A percentile compares a stretch with the other conserved stretches of the same genome.
Conservation (phyloP, 2,888 invertebrate species). For the Chrysotoxum bicinctum region DNA sequence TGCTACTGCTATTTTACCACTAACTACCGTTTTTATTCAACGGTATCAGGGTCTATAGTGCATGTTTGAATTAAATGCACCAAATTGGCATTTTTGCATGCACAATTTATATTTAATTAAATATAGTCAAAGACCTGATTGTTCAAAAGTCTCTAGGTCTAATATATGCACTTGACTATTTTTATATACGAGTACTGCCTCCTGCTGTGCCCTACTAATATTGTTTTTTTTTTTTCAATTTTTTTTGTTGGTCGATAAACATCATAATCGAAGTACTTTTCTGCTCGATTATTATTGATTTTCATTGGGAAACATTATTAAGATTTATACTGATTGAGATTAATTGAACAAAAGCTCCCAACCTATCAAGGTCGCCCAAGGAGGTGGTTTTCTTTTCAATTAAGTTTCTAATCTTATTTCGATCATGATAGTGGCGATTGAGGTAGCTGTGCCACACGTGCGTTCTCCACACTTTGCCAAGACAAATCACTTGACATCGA, state of each 20-base stretch:
- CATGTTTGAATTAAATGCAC: slow-evolving; percentile 58
- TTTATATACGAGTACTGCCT: neutral
- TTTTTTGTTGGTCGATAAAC: slow-evolving; percentile 41
- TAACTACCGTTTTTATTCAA: slow-evolving; percentile 6
- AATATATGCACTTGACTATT: neutral
- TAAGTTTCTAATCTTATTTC: slow-evolving; percentile 56
- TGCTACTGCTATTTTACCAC: neutral
- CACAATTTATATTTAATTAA: slow-evolving; percentile 66
- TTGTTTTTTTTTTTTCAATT: neutral
- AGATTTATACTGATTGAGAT: slow-evolving; percentile 42
- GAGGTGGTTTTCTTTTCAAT: slow-evolving; percentile 61
- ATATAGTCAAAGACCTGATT: slow-evolving; percentile 30
- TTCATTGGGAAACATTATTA: slow-evolving; percentile 28
- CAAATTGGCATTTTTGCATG: slow-evolving; percentile 70
- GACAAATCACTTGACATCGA: slow-evolving; percentile 66
- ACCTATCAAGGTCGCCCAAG: slow-evolving; percentile 37
- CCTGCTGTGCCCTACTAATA: neutral
- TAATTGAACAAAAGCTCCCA: slow-evolving; percentile 12
- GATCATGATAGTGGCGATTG: slow-evolving; percentile 20
- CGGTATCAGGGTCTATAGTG: slow-evolving; percentile 23
- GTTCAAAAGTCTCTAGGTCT: neutral
- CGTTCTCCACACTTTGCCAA: neutral
- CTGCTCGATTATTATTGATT: slow-evolving; percentile 51
- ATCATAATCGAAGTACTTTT: slow-evolving; percentile 60
- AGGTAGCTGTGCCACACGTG: slow-evolving; percentile 35